phyloP scores from a whole-genome alignment of 2,888 invertebrate genomes.

The Hybos culiciformis region DNA sequence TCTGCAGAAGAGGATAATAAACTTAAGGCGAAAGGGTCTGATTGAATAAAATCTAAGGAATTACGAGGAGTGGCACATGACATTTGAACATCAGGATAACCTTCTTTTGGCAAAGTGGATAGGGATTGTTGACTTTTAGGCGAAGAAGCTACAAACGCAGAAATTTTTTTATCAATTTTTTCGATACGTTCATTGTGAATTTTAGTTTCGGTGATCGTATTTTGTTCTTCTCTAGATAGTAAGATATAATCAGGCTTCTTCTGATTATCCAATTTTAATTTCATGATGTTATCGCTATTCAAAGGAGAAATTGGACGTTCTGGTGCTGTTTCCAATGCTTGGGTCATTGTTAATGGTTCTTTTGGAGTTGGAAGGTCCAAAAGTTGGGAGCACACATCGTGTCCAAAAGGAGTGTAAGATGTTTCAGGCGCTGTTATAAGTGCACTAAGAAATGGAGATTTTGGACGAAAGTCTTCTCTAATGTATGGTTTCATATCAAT shows the following conservation, averaged over 20 bases:
- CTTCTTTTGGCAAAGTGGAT: not conserved
- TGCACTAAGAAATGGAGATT: conserved; percentile 52
- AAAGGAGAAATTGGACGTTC: conserved; percentile 46
- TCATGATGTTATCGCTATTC: conserved; percentile 35
- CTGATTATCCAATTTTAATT: conserved; percentile 15
- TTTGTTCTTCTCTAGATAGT: not conserved
- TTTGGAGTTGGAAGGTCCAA: conserved; percentile 35
- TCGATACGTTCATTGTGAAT: not conserved
- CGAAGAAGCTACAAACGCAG: conserved; percentile 14
- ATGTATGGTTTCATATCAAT: conserved; percentile 43
- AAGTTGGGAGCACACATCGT: conserved; percentile 34
- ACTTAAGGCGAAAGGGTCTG: too few species aligned
- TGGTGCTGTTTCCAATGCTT: conserved; percentile 50
- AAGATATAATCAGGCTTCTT: conserved; percentile 13
- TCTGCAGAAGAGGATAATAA: too few species aligned
- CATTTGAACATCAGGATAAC: not conserved
- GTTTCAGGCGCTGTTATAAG: conserved; percentile 53
- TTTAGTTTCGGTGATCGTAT: not conserved
- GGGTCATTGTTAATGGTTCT: conserved; percentile 40
- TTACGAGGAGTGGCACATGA: not conserved
- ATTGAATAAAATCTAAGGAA: conserved; percentile 1
- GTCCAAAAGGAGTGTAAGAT: conserved; percentile 44
- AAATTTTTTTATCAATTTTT: conserved; percentile 10
- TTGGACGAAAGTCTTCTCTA: conserved; percentile 35
- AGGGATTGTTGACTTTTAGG: conserved; percentile 14